These are phyloP conservation scores for Harpagifer antarcticus DNA, from an alignment of 2,797 vertebrate species.

Conservation along the genomic window DNA sequence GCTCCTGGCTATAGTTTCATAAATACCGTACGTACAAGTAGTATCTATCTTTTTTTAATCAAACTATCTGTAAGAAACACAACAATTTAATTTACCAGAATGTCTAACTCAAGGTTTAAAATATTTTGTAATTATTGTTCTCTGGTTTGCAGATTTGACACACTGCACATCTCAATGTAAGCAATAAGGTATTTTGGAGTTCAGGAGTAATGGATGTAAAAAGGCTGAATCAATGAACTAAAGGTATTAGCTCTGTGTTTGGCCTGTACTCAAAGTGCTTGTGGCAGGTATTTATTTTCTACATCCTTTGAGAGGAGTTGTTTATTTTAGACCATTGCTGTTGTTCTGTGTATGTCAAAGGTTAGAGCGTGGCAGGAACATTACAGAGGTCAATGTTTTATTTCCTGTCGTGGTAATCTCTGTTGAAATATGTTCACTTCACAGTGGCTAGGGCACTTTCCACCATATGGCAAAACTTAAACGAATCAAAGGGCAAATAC, in stretches of 20 bases:
- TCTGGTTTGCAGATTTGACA: slow-evolving; percentile 1
- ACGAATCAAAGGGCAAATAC: slow-evolving; percentile 55
- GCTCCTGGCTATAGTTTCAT: too few species aligned
- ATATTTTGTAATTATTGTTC: background rate
- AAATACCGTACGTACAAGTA: too few species aligned
- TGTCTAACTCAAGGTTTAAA: background rate
- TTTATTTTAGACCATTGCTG: slow-evolving; percentile 1
- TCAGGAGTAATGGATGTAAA: background rate
- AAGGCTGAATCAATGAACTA: background rate
- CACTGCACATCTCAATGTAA: background rate
- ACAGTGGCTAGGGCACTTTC: slow-evolving; percentile 22
- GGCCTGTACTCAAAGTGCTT: background rate
- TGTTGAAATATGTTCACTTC: slow-evolving; percentile 29
- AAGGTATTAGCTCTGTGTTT: slow-evolving; percentile 8
- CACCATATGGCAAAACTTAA: slow-evolving; percentile 62
- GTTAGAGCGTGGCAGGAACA: slow-evolving; percentile 29
- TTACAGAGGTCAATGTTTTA: slow-evolving; percentile 43
- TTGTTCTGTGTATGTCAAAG: slow-evolving; percentile 38
- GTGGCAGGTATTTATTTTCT: slow-evolving; percentile 21
- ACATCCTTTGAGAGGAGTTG: background rate
- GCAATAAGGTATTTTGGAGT: background rate
- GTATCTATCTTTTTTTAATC: too few species aligned
- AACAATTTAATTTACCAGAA: background rate
- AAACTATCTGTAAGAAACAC: too few species aligned
- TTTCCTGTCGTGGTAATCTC: slow-evolving; percentile 53